Base-by-base conservation (phyloP, 2,113 vertebrate genomes). In the Taurulus bubalis region DNA sequence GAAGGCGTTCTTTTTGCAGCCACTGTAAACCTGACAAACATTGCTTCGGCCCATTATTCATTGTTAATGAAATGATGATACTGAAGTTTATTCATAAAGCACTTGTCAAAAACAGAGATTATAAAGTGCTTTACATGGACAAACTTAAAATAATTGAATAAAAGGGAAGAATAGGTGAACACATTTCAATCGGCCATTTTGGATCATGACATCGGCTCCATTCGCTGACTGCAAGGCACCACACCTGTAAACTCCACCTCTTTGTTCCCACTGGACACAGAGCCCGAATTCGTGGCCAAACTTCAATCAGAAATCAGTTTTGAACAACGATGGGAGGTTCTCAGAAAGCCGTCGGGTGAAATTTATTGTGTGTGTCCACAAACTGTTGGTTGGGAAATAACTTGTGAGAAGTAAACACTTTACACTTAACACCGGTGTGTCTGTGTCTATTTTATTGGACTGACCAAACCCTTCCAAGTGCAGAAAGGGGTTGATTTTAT, bases 361-460 rank as follows among this genome's bases (percentile, higher is more conserved):
- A 81, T 82, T 85, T 82, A 32, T 73, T 79, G 47, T 86, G 75
- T 87, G 75, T 89, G 75, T 83, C 67, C 68, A 76, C 26, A 84
- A 86, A 72, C 62, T 79, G 75, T 82, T 82, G 78, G 75, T 82
- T 83, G 76, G 79, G 77, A 85, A 90, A 75, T 64, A 77, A 85
- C 79, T 63, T 90, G 87, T 91, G 77, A 90, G 76, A 91, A 91
- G 82, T 92, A 92, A 92, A 94, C 85, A 91, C 81, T 91, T 93
- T 93, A 85, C 91, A 94, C 91, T 88, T 77, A 72, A 82, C 26
- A 8, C 45, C 2, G 1, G 10, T 55, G 73, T 79, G 67, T 88
- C 47, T 75, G 63, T 85, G 77, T 85, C 0, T 79, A 34, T 67
- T 83, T 87, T 87, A 75, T 77, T 77, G 49, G 30, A 42, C 30